Conservation (phyloP, 2,797 vertebrate species). For the Neosalanx taihuensis region DNA sequence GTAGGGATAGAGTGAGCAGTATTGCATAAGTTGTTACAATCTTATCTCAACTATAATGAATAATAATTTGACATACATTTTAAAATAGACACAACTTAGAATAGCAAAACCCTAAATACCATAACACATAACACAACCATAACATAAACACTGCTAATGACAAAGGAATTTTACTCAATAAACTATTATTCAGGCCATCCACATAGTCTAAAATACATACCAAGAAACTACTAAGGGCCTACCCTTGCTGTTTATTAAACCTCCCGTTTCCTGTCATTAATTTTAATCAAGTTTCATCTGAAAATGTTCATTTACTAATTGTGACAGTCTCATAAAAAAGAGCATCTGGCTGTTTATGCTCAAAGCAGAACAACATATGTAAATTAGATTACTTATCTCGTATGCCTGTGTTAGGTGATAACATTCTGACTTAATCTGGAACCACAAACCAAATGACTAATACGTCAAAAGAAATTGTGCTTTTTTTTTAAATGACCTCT, state of each 20-base stretch:
- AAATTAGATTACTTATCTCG: constrained; percentile 44
- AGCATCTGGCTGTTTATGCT: constrained; percentile 42
- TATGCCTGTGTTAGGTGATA: constrained; percentile 36
- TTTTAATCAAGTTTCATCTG: constrained; percentile 36
- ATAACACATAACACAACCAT: too few species aligned
- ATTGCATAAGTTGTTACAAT: neutral
- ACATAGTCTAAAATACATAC: neutral
- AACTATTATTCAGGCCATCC: neutral
- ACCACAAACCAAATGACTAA: constrained; percentile 33
- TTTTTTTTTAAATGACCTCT: constrained; percentile 17
- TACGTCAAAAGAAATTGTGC: constrained; percentile 31
- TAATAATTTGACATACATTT: neutral
- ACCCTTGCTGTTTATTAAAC: constrained; percentile 20
- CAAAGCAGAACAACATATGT: constrained; percentile 45
- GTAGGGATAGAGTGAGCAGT: neutral
- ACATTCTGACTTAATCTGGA: constrained; percentile 22
- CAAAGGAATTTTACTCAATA: neutral
- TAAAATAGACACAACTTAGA: neutral
- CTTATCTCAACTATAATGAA: neutral
- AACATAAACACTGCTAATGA: neutral
- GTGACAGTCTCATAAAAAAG: constrained; percentile 38
- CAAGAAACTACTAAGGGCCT: neutral
- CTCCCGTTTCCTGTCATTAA: constrained; percentile 13
- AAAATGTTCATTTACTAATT: constrained; percentile 43
- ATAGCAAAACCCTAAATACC: too few species aligned